Conservation (phyloP, 2,888 invertebrate species). For the Ophion obscuratus region DNA sequence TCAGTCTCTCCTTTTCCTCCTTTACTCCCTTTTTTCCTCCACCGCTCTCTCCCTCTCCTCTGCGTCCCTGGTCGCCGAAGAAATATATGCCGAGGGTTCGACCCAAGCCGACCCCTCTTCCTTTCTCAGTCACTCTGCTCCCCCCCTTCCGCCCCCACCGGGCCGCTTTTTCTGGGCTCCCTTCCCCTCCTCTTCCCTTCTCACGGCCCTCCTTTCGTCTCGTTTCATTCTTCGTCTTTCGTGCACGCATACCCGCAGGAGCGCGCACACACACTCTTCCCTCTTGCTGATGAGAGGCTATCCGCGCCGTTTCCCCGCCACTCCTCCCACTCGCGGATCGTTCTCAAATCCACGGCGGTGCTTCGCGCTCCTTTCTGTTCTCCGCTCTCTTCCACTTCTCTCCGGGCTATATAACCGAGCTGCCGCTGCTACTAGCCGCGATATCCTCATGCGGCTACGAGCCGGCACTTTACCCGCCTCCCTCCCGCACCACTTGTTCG, state of each 20-base stretch:
- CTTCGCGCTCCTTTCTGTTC: constrained; percentile 44
- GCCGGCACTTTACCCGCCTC: constrained; percentile 57
- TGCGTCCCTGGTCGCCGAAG: constrained; percentile 62
- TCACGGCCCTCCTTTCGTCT: constrained; percentile 33
- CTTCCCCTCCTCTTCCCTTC: constrained; percentile 44
- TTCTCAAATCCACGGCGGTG: constrained; percentile 46
- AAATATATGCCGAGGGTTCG: constrained; percentile 69
- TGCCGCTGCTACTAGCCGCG: constrained; percentile 64
- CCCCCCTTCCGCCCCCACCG: constrained; percentile 39
- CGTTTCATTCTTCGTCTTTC: constrained; percentile 46
- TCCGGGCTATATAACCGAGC: constrained; percentile 40
- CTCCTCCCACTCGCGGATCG: constrained; percentile 29
- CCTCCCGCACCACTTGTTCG: constrained; percentile 7
- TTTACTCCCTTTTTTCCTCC: constrained; percentile 22
- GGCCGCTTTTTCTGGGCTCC: constrained; percentile 24
- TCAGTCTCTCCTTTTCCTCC: constrained; percentile 46
- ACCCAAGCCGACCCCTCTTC: constrained; percentile 64
- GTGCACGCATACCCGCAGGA: constrained; percentile 38
- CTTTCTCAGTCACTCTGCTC: constrained; percentile 43
- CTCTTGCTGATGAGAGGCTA: constrained; percentile 23
- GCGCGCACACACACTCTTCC: constrained; percentile 30
- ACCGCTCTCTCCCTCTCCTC: constrained; percentile 4
- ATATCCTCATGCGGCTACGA: constrained; percentile 62
- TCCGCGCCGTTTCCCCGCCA: constrained; percentile 40
- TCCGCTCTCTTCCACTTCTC: constrained; percentile 45